Evolutionary conservation across 92 coral and sea anemone species (phyloP), one percentile per base, ranked within the genome.

Genomic region (Hydrozoanthus gracilis): DNA sequence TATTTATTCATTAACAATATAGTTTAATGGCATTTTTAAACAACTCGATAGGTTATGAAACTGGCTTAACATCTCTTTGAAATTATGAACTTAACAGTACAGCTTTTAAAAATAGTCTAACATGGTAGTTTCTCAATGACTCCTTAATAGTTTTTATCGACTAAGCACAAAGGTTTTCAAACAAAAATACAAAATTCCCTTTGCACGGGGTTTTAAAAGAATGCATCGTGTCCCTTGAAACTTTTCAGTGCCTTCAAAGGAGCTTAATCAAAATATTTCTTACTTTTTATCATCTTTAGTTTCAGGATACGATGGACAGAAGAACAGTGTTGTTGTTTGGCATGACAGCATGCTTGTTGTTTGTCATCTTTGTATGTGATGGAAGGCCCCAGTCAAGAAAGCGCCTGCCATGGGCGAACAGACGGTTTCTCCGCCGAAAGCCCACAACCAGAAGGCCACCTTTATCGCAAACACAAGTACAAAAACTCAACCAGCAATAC

Each of bases 341-440:
- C 18, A n/a, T 64, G 8, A 35, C 27, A 1, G 69, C 18, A 35
- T 17, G 6, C 7, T 17, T 64, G 69, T 17, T 16, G 35, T 4
- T 64, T 39, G 75, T 46, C 10, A 47, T 75, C 44, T n/a, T 75
- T 5, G 54, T 75, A 13, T 75, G 79, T 50, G 79, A 75, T 18
- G 79, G 79, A 15, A 75, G 79, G 44, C 79, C 79, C 4, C 79
- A 75, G 64, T n/a, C 56, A 7, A 27, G 35, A 17, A 44, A 75
- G 47, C 47, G 79, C 17, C 12, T 51, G 5, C 79, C 79, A 35
- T 75, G 79, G 79, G 79, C 79, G 9, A 75, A 50, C 79, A 75
- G 62, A 52, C 50, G 79, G 11, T 75, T 75, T 61, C 16, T 75
- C 50, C 39, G 79, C 50, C 50, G 79, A 52, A 75, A 75, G 61